phyloP scores from a whole-genome alignment of 2,797 vertebrate species.

The Gallinago stenura region DNA sequence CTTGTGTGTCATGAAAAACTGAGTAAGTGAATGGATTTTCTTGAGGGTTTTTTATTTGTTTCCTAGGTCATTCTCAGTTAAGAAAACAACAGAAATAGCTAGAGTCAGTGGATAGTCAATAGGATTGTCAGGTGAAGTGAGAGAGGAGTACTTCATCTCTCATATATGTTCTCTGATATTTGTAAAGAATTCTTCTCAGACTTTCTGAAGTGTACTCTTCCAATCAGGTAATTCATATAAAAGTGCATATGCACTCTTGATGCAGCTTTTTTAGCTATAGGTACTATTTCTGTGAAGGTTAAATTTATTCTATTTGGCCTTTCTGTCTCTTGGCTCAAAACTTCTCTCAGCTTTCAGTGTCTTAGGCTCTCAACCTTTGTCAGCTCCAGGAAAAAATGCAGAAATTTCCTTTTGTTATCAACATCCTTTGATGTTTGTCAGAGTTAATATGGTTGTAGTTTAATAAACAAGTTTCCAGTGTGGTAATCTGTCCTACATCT shows the following conservation, averaged over 20 bases:
- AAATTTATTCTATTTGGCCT: neutral
- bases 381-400: neutral
- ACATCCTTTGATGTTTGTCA: neutral
- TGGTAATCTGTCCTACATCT: neutral
- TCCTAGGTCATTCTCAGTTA: neutral
- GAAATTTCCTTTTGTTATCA: neutral
- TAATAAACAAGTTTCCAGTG: neutral
- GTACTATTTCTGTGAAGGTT: neutral
- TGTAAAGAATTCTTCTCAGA: neutral
- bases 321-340: neutral
- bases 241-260: neutral
- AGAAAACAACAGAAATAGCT: neutral
- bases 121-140: neutral
- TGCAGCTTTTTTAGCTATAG: neutral
- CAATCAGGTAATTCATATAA: neutral
- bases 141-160: neutral
- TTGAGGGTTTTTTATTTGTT: fast-evolving
- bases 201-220: neutral
- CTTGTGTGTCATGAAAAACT: neutral
- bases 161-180: neutral
- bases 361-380: neutral
- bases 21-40: neutral
- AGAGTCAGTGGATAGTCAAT: neutral
- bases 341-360: neutral
- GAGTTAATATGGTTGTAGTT: neutral